Evolutionary conservation across 2,888 invertebrate species (phyloP), one percentile per base, ranked within the genome.

Genomic region (Nomada ferruginata): DNA sequence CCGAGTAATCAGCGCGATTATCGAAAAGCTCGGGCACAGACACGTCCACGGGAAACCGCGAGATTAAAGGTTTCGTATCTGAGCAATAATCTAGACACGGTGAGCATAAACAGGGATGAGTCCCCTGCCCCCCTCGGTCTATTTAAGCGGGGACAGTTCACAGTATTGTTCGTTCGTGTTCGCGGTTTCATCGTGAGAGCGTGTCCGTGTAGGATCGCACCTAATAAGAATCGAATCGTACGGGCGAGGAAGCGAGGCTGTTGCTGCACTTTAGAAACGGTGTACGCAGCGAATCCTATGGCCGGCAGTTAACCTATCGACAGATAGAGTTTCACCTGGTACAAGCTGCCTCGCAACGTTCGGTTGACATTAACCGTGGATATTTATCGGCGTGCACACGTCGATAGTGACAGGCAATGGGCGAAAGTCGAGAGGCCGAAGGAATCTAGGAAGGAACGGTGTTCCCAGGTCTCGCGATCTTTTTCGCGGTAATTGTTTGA

Each of bases 221-320:
- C 87, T 87, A 87, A 87, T 87, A 87, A 87, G 86, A 87, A 87
- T 85, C 79, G 85, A 76, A 86, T 81, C 79, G 83, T 87, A 87
- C 79, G 87, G 86, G 88, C 79, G 81, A 86, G 87, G 87, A 87
- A 87, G 79, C 86, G 42, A 76, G 60, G 68, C 69, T 55, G 65
- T 75, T 60, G 71, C 76, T 55, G 66, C 74, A 68, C 69, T 80
- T 79, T 75, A 69, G 68, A 71, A 57, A 60, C 59, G 69, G 69
- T 70, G 42, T 13, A 44, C 71, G 70, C 55, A 50, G 73, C 77
- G 81, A 69, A 77, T 79, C 83, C 61, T 55, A 80, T 69, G 74
- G 57, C 69, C 52, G 47, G 66, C 86, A 68, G 86, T 87, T 87
- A 87, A 86, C 85, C 88, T 85, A 87, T 87, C 87, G 88, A 86